A percentile compares a stretch with the other conserved stretches of the same genome.
Conservation (phyloP, 1,140 invertebrate species). For the Tetramorium alpestre region DNA sequence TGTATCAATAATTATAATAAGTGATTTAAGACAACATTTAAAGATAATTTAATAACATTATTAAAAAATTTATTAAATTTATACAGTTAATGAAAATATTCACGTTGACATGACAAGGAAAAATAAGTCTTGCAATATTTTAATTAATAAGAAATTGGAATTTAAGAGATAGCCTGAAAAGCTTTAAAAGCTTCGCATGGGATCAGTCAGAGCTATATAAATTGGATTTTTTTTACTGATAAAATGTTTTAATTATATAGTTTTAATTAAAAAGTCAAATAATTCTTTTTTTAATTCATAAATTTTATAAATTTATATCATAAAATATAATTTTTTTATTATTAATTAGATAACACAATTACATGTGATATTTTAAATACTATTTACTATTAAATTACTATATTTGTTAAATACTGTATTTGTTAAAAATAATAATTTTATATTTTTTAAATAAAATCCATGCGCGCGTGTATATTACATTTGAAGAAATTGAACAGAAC, state of each 20-base stretch:
- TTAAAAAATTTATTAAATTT: background rate
- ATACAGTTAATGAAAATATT: background rate
- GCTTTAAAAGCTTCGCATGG: background rate
- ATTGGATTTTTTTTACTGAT: background rate
- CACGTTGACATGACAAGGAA: background rate
- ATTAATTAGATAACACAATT: background rate
- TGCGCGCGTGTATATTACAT: background rate
- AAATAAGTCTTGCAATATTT: background rate
- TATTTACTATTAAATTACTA: background rate
- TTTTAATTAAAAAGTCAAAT: background rate
- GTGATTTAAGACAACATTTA: background rate
- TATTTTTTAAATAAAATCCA: conserved; percentile 17
- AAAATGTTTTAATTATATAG: background rate
- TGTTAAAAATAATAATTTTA: background rate
- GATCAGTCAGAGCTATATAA: background rate
- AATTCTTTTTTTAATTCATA: background rate
- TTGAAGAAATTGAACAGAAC: background rate
- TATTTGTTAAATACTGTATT: background rate
- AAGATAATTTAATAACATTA: background rate
- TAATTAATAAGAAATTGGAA: background rate
- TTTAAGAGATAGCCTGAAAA: background rate
- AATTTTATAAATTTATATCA: background rate
- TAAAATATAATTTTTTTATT: conserved; percentile 5
- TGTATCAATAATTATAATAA: background rate
- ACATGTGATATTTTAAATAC: background rate